These are phyloP conservation scores for Toxotes lorentzi DNA, from an alignment of 2,797 vertebrate species.

Conservation along the genomic window DNA sequence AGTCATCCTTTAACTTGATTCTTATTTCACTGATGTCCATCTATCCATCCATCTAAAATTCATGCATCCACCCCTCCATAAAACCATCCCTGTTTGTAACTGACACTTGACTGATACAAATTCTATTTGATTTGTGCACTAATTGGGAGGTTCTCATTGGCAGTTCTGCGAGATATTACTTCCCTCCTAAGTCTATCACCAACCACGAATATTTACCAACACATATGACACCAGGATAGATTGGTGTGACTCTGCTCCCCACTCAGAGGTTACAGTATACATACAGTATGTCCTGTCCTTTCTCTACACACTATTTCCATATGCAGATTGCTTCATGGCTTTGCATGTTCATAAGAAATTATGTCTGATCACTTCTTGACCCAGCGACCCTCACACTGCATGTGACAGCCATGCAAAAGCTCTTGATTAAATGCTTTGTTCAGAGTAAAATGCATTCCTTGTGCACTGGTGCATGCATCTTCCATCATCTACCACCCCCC, in stretches of 20 bases:
- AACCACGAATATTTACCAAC: slow-evolving; percentile 40
- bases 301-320: slow-evolving; percentile 6
- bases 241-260: slow-evolving; percentile 6
- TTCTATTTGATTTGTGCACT: slow-evolving; percentile 24
- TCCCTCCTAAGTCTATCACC: background rate
- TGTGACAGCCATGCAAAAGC: slow-evolving; percentile 42
- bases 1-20: background rate
- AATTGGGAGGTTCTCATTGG: background rate
- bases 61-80: background rate
- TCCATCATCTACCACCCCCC: slow-evolving; percentile 34
- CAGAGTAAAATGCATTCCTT: slow-evolving; percentile 44
- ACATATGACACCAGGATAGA: background rate
- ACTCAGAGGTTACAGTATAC: slow-evolving; percentile 12
- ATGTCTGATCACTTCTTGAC: slow-evolving; percentile 36
- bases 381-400: slow-evolving; percentile 23
- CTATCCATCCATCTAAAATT: background rate
- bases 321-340: slow-evolving; percentile 42
- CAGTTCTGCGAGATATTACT: background rate
- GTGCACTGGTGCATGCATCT: slow-evolving; percentile 35
- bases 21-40: background rate
- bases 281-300: slow-evolving; percentile 12
- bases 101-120: slow-evolving; percentile 19
- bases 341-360: slow-evolving; percentile 48
- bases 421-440: slow-evolving; percentile 66
- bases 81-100: background rate